Conservation (phyloP, 2,797 vertebrate species). For the Podargus strigoides region DNA sequence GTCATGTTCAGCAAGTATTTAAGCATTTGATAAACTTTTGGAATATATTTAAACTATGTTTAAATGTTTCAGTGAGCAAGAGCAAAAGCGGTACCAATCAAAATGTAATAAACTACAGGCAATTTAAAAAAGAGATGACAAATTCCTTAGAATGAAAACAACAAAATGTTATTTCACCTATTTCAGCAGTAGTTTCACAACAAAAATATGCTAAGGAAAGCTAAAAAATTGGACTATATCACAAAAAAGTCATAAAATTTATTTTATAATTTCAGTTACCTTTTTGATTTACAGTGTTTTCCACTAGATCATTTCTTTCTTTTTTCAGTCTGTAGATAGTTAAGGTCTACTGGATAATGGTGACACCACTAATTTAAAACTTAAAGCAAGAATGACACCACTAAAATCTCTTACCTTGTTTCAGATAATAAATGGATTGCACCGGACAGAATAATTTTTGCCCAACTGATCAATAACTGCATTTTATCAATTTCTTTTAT, state of each 20-base stretch:
- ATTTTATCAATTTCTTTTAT: background rate
- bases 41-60: background rate
- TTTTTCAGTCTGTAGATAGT: background rate
- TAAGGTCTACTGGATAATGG: background rate
- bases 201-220: background rate
- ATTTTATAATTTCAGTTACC: slow-evolving; percentile 5
- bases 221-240: background rate
- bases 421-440: background rate
- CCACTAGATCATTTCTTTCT: background rate
- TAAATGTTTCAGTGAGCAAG: background rate
- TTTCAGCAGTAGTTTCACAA: background rate
- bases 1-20: background rate
- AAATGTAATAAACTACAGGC: background rate
- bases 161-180: slow-evolving; percentile 21
- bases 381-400: background rate
- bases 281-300: slow-evolving; percentile 25
- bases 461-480: background rate
- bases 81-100: background rate
- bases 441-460: background rate
- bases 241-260: background rate
- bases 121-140: background rate
- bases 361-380: background rate
- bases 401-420: background rate
- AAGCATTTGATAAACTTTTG: background rate
- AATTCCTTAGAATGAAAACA: slow-evolving; percentile 5